Evolutionary conservation across 1,140 invertebrate genomes (phyloP).

Genomic region (Ostrea denselamellosa): DNA sequence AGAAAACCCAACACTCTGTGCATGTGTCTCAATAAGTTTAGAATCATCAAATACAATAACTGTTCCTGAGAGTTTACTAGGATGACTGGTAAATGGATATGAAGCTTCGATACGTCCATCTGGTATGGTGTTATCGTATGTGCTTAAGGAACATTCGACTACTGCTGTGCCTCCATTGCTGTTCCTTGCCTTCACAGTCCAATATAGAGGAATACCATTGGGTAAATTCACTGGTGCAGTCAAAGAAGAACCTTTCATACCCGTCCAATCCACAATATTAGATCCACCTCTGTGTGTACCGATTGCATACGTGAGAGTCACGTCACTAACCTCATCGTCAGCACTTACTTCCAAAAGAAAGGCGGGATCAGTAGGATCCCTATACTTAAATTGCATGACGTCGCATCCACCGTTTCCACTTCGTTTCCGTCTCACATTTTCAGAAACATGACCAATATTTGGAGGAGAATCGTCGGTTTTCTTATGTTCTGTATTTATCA

Average conservation of each 20-base stretch:
- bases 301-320: constrained; percentile 60
- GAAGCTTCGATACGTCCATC: constrained; percentile 58
- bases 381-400: constrained; percentile 54
- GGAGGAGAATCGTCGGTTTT: constrained; percentile 55
- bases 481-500: constrained; percentile 53
- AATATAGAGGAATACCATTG: constrained; percentile 62
- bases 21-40: constrained; percentile 44
- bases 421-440: constrained; percentile 44
- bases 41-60: constrained; percentile 61
- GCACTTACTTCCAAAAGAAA: constrained; percentile 59
- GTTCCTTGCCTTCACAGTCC: constrained; percentile 61
- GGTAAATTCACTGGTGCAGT: constrained; percentile 44
- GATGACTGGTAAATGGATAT: constrained; percentile 59
- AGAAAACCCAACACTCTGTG: constrained; percentile 55
- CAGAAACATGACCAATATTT: constrained; percentile 45
- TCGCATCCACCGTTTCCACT: constrained; percentile 48
- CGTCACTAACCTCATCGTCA: constrained; percentile 58
- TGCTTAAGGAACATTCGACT: constrained; percentile 51
- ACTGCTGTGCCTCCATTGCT: constrained; percentile 52
- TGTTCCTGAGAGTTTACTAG: constrained; percentile 54
- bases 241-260: constrained; percentile 57
- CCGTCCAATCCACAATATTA: constrained; percentile 59
- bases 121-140: constrained; percentile 62
- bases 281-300: constrained; percentile 60
- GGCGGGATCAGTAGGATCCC: constrained; percentile 58